Evolutionary conservation across 2,888 invertebrate genomes (phyloP), one percentile per base, ranked within the genome.

Genomic region (Digitonthophagus gazella): DNA sequence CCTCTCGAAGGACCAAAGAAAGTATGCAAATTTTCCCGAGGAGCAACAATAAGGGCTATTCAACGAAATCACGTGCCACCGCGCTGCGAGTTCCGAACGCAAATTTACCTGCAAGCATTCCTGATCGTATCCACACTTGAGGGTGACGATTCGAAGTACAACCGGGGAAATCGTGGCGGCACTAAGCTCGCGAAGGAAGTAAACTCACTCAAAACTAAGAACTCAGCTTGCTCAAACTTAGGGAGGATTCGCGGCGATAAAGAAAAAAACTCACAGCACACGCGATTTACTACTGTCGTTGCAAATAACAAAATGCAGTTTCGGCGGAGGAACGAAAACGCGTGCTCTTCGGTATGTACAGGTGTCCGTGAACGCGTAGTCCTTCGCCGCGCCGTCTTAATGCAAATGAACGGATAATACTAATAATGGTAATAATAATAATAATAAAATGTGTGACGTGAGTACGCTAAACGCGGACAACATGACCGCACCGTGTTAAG

Each of bases 401-500:
- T 61, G 15, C 18, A 18, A 18, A 61, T 61, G 19, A n/a, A 18
- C 20, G 19, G 16, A 18, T 20, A 20, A 61, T n/a, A 57, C 28
- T 56, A 20, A 66, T 58, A 58, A 66, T 61, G 22, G 54, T 65
- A 68, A 69, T 68, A 65, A 68, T 67, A 67, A 67, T 69, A 69
- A 69, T 69, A 69, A 72, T 73, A 73, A 76, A 74, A 78, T 77
- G 57, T 68, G 67, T 22, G 79, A 80, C 81, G 80, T 80, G 80
- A 77, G 77, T 78, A 76, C 76, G 78, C 79, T 78, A 79, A 77
- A 78, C 80, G 79, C 80, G 80, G 80, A 80, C 82, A 82, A 82
- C 82, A 81, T 83, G 78, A 81, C 81, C 80, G 80, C 79, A 79
- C 81, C 81, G 78, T 77, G 80, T 81, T 80, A 79, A 79, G 78